Conservation (phyloP, 37 sponge, comb jelly and placozoan genomes). For the Hormiphora californensis region DNA sequence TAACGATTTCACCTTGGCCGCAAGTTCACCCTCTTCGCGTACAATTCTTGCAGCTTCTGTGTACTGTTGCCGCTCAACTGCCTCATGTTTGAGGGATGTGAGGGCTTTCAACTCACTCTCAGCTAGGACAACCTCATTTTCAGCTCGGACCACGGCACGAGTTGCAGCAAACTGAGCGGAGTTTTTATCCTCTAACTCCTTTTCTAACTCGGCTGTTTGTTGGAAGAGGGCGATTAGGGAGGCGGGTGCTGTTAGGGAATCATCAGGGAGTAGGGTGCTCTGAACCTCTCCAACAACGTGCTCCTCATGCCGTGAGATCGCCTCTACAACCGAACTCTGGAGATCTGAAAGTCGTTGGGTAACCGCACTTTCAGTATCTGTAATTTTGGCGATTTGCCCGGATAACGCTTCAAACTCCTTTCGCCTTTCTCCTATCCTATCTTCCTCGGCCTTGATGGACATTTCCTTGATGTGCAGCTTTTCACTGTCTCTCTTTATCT, state of each 20-base stretch:
- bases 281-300: constrained; percentile 9
- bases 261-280: not conserved
- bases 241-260: not conserved
- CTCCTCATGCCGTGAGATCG: not conserved
- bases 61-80: not conserved
- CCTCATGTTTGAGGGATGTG: not conserved
- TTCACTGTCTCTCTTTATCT: not conserved
- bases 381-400: not conserved
- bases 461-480: not conserved
- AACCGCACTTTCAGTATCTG: not conserved
- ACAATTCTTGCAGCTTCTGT: not conserved
- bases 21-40: not conserved
- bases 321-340: not conserved
- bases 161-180: not conserved
- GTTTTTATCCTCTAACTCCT: not conserved
- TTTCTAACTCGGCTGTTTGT: not conserved
- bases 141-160: not conserved
- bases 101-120: not conserved
- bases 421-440: not conserved
- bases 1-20: not conserved
- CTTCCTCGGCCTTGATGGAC: not conserved
- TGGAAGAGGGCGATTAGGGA: not conserved
- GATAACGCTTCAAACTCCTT: constrained; percentile 1
- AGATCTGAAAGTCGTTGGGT: not conserved
- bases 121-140: not conserved